Evolutionary conservation across 2,113 vertebrate genomes (phyloP).

Genomic region (Carettochelys insculpta): DNA sequence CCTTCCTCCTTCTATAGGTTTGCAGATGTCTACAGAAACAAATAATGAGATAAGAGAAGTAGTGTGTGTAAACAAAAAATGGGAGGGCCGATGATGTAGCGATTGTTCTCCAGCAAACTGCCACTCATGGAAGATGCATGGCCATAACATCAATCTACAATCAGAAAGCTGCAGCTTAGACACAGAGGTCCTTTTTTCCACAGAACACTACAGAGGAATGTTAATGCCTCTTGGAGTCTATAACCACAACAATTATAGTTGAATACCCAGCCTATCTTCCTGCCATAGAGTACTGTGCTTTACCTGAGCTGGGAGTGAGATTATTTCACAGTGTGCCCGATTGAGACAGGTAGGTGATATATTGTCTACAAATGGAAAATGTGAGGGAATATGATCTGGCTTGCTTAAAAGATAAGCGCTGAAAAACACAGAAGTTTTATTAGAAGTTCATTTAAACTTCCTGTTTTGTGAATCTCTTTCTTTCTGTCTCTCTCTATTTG

Average conservation of each 20-base stretch:
- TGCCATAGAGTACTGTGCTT: neutral
- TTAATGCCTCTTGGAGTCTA: fast-evolving
- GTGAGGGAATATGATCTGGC: neutral
- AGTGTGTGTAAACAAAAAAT: neutral
- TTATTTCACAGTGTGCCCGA: neutral
- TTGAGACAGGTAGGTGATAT: neutral
- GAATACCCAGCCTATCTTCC: neutral
- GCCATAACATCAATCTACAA: neutral
- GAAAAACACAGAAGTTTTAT: neutral
- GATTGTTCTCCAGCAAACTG: neutral
- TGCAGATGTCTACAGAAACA: neutral
- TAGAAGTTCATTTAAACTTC: neutral
- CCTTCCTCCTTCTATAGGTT: neutral
- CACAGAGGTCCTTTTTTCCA: neutral
- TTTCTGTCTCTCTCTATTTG: neutral
- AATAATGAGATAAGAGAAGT: neutral
- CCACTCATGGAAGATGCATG: neutral
- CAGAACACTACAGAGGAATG: neutral
- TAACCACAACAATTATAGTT: neutral
- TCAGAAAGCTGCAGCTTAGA: neutral
- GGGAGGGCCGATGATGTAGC: neutral
- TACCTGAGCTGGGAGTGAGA: neutral
- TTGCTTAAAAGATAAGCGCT: neutral
- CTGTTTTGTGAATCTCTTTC: neutral
- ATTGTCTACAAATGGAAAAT: neutral